A percentile compares a stretch with the other conserved stretches of the same genome.
These are phyloP conservation scores for Bolborhynchus lineola DNA, from an alignment of 2,113 vertebrate genomes.

Conservation along the genomic window DNA sequence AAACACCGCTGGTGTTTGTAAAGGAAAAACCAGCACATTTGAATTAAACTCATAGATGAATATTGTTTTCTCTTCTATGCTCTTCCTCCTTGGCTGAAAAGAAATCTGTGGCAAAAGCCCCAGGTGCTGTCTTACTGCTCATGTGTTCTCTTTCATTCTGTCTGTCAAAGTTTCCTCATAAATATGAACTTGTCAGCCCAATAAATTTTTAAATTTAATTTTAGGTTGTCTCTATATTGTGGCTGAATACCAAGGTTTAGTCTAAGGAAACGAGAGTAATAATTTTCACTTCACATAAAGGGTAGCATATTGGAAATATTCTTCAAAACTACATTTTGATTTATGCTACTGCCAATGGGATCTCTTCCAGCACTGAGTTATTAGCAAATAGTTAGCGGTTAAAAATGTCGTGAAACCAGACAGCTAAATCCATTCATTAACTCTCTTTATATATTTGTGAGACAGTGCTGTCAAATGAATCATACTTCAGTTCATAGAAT, in stretches of 20 bases:
- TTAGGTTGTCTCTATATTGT: background rate
- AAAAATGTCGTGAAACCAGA: constrained; percentile 13
- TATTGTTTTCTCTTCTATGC: background rate
- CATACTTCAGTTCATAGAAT: background rate
- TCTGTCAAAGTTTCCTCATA: background rate
- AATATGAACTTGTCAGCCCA: background rate
- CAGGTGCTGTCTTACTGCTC: background rate
- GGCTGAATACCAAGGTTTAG: background rate
- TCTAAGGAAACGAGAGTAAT: background rate
- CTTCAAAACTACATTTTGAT: constrained; percentile 11
- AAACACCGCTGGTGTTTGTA: background rate
- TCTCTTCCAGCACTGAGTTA: background rate
- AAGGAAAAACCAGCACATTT: background rate
- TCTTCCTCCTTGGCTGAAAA: background rate
- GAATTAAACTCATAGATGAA: background rate
- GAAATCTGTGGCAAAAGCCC: background rate
- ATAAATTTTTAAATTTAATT: background rate
- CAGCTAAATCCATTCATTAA: background rate
- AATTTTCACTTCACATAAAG: background rate
- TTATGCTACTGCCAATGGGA: background rate
- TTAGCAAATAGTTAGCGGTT: constrained; percentile 14
- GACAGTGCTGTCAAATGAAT: background rate
- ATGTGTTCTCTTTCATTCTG: background rate
- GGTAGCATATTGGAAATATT: background rate
- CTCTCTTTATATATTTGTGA: background rate